Conservation (phyloP, 2,888 invertebrate species). For the Eupithecia subfuscata region DNA sequence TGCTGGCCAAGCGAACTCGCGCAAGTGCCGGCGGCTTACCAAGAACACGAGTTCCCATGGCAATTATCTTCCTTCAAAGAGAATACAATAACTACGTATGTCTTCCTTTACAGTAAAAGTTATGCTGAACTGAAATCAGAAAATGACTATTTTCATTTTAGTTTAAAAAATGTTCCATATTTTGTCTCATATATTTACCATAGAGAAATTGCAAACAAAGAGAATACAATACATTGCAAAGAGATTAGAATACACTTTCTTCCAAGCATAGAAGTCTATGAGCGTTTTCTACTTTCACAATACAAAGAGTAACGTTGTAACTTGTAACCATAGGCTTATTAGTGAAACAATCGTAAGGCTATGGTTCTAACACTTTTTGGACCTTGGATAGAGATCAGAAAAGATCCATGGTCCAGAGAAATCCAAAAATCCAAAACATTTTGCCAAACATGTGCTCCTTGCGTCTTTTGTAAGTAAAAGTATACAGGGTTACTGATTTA, state of each 20-base stretch:
- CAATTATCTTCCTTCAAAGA: background rate
- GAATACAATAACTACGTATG: background rate
- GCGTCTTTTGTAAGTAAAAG: no score
- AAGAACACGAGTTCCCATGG: constrained; percentile 42
- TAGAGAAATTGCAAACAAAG: background rate
- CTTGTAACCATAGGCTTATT: no score
- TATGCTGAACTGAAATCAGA: background rate
- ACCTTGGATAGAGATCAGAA: no score
- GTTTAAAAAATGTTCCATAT: background rate
- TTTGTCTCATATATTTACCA: background rate
- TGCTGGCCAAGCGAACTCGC: constrained; percentile 59
- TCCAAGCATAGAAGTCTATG: background rate
- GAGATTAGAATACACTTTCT: background rate
- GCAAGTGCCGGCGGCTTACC: constrained; percentile 53
- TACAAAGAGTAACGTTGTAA: background rate
- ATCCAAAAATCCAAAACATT: no score
- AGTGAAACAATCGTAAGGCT: no score
- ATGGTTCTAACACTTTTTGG: no score
- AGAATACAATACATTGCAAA: background rate
- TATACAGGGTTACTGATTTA: no score
- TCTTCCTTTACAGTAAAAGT: background rate
- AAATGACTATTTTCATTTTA: background rate
- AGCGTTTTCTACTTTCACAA: background rate
- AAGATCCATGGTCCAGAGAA: no score
- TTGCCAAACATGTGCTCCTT: no score